Evolutionary conservation across 2,888 invertebrate genomes (phyloP), one percentile per base, ranked within the genome.

Genomic region (Colostygia pectinataria): DNA sequence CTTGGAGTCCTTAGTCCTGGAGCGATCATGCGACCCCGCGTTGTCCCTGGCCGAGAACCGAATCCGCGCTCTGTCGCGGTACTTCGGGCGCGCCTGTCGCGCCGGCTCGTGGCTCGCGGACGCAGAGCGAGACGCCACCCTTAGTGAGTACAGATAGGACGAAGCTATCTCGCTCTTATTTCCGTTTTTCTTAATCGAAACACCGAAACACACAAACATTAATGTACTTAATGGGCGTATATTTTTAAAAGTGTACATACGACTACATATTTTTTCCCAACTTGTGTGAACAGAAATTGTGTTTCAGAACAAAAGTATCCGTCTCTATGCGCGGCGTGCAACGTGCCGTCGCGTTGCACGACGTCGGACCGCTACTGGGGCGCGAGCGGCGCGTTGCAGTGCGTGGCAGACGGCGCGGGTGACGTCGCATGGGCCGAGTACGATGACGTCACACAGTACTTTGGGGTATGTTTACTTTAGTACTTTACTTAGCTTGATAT

Each of bases 41-140:
- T 74, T 94, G 27, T 94, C 95, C 0, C 74, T 95, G n/a, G 90
- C 93, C 0, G 96, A 96, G 79, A 95, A 97, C 72, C 92, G 94
- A 25, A 91, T 98, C 10, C 93, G 93, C 49, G 92, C 95, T 0
- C 91, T 95, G 0, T 92, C 96, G 0, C 86, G 91, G 34, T 97
- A 93, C 85, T 98, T 98, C 80, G 92, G 92, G 2, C 86, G 92
- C 10, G 95, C 96, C 15, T 98, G 98, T 75, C 95, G 96, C 59
- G 95, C 98, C 0, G 98, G 98, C 0, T 92, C 94, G 0, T 97
- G 97, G 97, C 93, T 95, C 0, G 91, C 93, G 0, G 94, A 96
- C 71, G 75, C 83, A 0, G 61, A 73, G 0, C 84, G 93, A 18
- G 95, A 96, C 64, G 75, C 79, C 1, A 75, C 92, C 62, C 81